Percentiles rank a stretch among this genome's conserved stretches.
phyloP scores from a whole-genome alignment of 2,797 vertebrate genomes.

The Leuciscus waleckii region DNA sequence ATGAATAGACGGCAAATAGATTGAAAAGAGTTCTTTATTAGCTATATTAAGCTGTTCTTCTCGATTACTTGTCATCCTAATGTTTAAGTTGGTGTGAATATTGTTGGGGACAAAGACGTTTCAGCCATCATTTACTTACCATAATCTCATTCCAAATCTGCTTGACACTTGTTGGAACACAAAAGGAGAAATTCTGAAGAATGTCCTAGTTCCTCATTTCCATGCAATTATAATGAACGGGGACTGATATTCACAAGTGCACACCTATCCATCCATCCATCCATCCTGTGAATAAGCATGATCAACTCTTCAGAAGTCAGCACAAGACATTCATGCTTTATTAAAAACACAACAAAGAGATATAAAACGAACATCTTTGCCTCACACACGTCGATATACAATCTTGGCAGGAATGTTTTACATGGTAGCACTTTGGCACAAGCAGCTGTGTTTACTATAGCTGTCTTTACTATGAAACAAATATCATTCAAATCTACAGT shows the following conservation, averaged over 20 bases:
- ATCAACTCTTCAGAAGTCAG: conserved; percentile 5
- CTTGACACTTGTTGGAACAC: not conserved
- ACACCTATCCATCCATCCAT: not conserved
- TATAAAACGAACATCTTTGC: conserved; percentile 46
- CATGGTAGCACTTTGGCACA: conserved; percentile 43
- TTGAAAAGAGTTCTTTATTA: not conserved
- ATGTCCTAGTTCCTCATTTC: not conserved
- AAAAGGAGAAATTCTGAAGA: conserved; percentile 4
- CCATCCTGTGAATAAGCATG: conserved; percentile 22
- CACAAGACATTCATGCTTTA: conserved; percentile 61
- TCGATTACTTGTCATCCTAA: not conserved
- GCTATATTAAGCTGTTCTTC: not conserved
- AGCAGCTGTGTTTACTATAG: conserved; percentile 37
- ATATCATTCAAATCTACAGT: conserved; percentile 36
- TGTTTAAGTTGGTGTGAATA: not conserved
- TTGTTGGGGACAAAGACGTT: not conserved
- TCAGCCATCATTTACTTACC: conserved; percentile 7
- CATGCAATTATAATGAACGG: not conserved
- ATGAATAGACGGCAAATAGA: not conserved
- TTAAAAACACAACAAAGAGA: conserved; percentile 54
- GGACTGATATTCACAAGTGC: conserved; percentile 7
- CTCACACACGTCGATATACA: conserved; percentile 31
- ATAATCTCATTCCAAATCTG: not conserved
- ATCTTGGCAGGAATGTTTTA: conserved; percentile 37
- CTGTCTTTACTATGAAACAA: conserved; percentile 46